Evolutionary conservation across 2,113 vertebrate species (phyloP), one percentile per base, ranked within the genome.

Genomic region (Syngnathus typhle): DNA sequence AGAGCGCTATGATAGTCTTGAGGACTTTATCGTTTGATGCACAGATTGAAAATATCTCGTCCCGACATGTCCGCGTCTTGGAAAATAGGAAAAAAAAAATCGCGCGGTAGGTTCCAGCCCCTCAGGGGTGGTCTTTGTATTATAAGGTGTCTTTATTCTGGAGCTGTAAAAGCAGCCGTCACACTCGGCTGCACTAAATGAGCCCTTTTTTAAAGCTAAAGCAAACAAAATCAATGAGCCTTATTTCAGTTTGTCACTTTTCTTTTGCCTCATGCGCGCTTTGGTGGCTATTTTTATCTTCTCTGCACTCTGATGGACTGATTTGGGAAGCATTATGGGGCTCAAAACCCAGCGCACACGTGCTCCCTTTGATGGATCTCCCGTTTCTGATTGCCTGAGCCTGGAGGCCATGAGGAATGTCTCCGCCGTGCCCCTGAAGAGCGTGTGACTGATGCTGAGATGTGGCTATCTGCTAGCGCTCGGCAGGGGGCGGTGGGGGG

Each of bases 201-300:
- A 85, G 85, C 71, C 49, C 74, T 55, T 32, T 82, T 56, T 76
- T 68, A 85, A 66, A 72, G 43, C 65, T 73, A 84, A 44, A 44
- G 41, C 12, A 27, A 85, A 74, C 44, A 70, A 74, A 88, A 86
- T 89, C 82, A 64, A 87, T 83, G 68, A 73, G 64, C 75, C 82
- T 70, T 70, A 82, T 47, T 84, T 54, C 16, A 80, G 12, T 78
- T 78, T 83, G 84, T 83, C 78, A 82, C 71, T 66, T 82, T 74
- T 64, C 70, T 66, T 60, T 36, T 7, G 1, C 54, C 7, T n/a
- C 68, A 54, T 54, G 43, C 10, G 10, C 15, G 27, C 27, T 32
- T 32, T 32, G 27, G 27, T 3, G 23, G 39, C 23, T 19, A 43
- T 43, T 56, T 69, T 75, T 70, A 60, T 65, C 52, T 51, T 23